These are phyloP conservation scores for Apodemia duryi DNA, from an alignment of 2,888 invertebrate genomes.

Conservation along the genomic window DNA sequence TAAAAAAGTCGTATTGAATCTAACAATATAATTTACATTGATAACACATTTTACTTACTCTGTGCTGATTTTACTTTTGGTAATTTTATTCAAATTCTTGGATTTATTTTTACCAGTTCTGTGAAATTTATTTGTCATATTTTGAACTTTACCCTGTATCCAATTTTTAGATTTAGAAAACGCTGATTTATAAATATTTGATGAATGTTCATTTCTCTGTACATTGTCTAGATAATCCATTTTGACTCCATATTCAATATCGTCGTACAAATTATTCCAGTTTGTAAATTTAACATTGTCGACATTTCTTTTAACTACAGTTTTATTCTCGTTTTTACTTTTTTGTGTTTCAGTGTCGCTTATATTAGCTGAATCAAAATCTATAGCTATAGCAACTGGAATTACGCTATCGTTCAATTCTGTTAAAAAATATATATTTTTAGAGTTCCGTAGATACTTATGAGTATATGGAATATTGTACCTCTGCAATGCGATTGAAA, in stretches of 20 bases:
- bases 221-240: constrained; percentile 42
- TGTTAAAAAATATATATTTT: constrained; percentile 17
- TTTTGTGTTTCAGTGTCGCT: constrained; percentile 1
- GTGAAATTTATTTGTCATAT: constrained; percentile 39
- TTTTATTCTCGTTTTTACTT: constrained; percentile 31
- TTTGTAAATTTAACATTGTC: constrained; percentile 47
- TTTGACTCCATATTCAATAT: constrained; percentile 57
- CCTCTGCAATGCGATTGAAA: too few relatives aligned
- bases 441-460: too few relatives aligned
- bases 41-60: not conserved
- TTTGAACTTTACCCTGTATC: constrained; percentile 51
- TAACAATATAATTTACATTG: not conserved
- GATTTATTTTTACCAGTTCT: constrained; percentile 20
- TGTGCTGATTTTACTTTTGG: not conserved
- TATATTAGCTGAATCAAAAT: constrained; percentile 5
- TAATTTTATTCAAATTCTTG: constrained; percentile 17
- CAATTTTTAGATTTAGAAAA: constrained; percentile 49
- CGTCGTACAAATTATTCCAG: constrained; percentile 64
- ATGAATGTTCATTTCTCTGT: constrained; percentile 38
- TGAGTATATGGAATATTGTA: too few relatives aligned
- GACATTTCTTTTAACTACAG: constrained; percentile 49
- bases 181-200: constrained; percentile 38
- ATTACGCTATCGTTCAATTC: constrained; percentile 22
- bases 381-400: constrained; percentile 21
- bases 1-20: too few relatives aligned